phyloP scores from a whole-genome alignment of 2,888 invertebrate genomes.

The Dyspetes luteomarginatus region DNA sequence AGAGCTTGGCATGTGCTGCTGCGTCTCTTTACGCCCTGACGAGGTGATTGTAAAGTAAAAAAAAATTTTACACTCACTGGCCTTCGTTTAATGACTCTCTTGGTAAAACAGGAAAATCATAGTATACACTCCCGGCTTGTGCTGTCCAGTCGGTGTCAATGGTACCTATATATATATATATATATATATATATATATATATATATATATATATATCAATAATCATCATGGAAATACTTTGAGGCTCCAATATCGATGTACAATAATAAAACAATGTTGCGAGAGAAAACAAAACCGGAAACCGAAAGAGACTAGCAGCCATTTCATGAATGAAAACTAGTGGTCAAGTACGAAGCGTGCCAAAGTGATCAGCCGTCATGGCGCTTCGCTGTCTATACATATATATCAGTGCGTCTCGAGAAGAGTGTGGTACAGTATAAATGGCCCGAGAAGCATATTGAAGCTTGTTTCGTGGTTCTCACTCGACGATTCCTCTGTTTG shows the following conservation, averaged over 20 bases:
- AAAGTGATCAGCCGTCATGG: slow-evolving; percentile 68
- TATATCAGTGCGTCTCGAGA: slow-evolving; percentile 29
- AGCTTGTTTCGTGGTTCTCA: slow-evolving; percentile 7
- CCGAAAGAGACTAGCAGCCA: not conserved
- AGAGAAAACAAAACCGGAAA: slow-evolving; percentile 25
- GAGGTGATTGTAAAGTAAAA: slow-evolving; percentile 15
- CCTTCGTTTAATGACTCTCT: slow-evolving; percentile 18
- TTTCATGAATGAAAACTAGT: slow-evolving; percentile 59
- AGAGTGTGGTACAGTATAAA: slow-evolving; percentile 16
- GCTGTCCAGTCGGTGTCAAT: not conserved
- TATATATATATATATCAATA: too few species aligned
- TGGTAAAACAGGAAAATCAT: slow-evolving; percentile 47
- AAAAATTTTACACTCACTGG: slow-evolving; percentile 19
- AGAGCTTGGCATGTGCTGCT: slow-evolving; percentile 10
- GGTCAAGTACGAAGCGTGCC: slow-evolving; percentile 64
- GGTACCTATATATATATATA: too few species aligned
- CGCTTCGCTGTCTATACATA: slow-evolving; percentile 44
- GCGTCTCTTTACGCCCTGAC: slow-evolving; percentile 21
- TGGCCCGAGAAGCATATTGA: slow-evolving; percentile 27
- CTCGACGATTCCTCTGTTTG: slow-evolving; percentile 33
- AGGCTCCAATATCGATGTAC: not conserved
- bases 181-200: too few species aligned
- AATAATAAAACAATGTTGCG: slow-evolving; percentile 33
- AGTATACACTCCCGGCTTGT: slow-evolving; percentile 15
- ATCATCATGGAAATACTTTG: not conserved